Conservation (phyloP, 2,888 invertebrate species). For the Phaonia tiefii region DNA sequence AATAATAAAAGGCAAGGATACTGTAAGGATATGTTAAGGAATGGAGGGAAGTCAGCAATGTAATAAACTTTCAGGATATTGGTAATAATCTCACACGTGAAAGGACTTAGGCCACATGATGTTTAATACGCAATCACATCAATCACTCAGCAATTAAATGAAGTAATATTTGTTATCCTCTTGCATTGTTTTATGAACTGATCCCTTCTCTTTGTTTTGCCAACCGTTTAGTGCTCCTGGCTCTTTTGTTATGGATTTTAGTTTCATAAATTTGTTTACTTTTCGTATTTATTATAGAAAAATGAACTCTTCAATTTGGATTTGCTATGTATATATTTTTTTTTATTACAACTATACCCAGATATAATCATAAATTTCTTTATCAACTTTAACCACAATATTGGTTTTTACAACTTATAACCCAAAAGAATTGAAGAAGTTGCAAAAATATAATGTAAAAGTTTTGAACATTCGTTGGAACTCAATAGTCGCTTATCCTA, state of each 20-base stretch:
- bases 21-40: too few relatives aligned
- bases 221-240: not conserved
- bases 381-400: conserved; percentile 32
- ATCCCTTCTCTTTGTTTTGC: too few relatives aligned
- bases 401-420: conserved; percentile 21
- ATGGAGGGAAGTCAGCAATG: not conserved
- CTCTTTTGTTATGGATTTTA: not conserved
- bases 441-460: conserved; percentile 19
- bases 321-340: too few relatives aligned
- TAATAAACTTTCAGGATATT: not conserved
- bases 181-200: too few relatives aligned
- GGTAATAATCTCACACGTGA: not conserved
- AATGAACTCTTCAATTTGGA: not conserved
- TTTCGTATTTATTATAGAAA: conserved; percentile 1
- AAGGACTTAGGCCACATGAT: conserved; percentile 1
- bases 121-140: too few relatives aligned
- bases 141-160: too few relatives aligned
- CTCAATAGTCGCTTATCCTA: too few relatives aligned
- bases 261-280: conserved; percentile 17
- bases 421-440: not conserved
- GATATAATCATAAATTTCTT: conserved; percentile 31
- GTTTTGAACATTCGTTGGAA: conserved; percentile 2
- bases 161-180: too few relatives aligned
- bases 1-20: conserved; percentile 16
- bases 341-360: not conserved